Percentiles rank a stretch among this genome's conserved stretches.
Conservation (phyloP, 2,797 vertebrate genomes). For the Centropyge bicolor region DNA sequence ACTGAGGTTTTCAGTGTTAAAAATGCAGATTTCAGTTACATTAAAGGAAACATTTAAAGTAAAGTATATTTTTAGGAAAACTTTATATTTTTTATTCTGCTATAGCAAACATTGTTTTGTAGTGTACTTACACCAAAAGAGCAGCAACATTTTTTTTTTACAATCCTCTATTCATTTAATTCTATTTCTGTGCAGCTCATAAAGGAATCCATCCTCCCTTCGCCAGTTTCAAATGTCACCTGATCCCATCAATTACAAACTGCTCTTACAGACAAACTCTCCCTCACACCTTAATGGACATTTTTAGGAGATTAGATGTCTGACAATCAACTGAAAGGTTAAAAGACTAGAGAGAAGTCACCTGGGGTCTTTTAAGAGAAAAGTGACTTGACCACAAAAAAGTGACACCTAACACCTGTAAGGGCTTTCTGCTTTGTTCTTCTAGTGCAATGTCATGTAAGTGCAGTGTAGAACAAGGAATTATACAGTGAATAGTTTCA, state of each 20-base stretch:
- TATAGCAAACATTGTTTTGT: not conserved
- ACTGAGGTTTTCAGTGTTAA: too few species aligned
- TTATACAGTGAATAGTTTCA: constrained; percentile 1
- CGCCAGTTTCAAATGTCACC: constrained; percentile 72
- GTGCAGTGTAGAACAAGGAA: not conserved
- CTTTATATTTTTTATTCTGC: not conserved
- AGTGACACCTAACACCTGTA: constrained; percentile 30
- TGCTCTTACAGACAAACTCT: constrained; percentile 68
- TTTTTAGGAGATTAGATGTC: constrained; percentile 73
- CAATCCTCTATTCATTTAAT: constrained; percentile 20
- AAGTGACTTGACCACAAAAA: constrained; percentile 25
- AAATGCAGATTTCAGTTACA: not conserved
- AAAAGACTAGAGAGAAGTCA: constrained; percentile 60
- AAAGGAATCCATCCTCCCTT: constrained; percentile 49
- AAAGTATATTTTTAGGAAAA: not conserved
- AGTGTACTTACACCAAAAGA: constrained; percentile 20
- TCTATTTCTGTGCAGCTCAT: constrained; percentile 20
- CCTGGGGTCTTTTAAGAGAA: constrained; percentile 50
- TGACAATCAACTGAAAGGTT: constrained; percentile 61
- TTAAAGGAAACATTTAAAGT: not conserved
- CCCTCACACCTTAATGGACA: constrained; percentile 61
- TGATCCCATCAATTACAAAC: constrained; percentile 76
- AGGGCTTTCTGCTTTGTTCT: constrained; percentile 7
- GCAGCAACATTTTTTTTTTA: constrained; percentile 18
- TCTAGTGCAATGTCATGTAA: not conserved